A percentile compares a stretch with the other conserved stretches of the same genome.
These are phyloP conservation scores for Leptinotarsa texana DNA, from an alignment of 1,140 invertebrate species.

Conservation along the genomic window DNA sequence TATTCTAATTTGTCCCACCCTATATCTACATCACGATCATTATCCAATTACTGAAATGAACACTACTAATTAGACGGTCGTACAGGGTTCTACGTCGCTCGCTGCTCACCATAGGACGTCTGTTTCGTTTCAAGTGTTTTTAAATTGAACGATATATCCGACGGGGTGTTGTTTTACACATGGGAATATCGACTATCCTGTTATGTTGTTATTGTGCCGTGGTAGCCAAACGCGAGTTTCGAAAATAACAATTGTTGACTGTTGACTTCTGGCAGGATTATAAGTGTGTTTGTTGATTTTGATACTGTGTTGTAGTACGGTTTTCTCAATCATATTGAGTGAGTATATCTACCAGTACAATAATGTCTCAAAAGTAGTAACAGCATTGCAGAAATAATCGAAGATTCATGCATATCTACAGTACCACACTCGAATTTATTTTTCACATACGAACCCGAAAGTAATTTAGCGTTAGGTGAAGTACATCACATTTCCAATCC, in stretches of 20 bases:
- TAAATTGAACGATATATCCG: background rate
- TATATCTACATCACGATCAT: conserved; percentile 7
- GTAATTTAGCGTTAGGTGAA: too few relatives aligned
- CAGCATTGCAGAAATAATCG: too few relatives aligned
- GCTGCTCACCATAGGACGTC: background rate
- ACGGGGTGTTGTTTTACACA: conserved; percentile 5
- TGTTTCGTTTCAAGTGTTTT: conserved; percentile 8
- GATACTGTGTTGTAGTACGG: background rate
- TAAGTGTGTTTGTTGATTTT: background rate
- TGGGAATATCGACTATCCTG: background rate
- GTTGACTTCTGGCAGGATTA: background rate
- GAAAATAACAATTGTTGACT: background rate
- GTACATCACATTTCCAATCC: too few relatives aligned
- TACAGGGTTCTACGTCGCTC: background rate
- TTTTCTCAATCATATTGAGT: too few relatives aligned
- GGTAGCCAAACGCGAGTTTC: background rate
- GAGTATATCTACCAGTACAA: too few relatives aligned
- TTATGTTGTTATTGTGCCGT: background rate
- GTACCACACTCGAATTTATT: too few relatives aligned
- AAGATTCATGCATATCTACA: too few relatives aligned
- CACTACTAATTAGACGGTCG: conserved; percentile 7
- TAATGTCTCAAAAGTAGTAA: too few relatives aligned
- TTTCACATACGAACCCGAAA: too few relatives aligned
- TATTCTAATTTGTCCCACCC: conserved; percentile 15
- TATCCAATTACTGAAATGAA: conserved; percentile 14